These are phyloP conservation scores for Amblyraja radiata DNA, from an alignment of 2,797 vertebrate genomes.

Conservation along the genomic window DNA sequence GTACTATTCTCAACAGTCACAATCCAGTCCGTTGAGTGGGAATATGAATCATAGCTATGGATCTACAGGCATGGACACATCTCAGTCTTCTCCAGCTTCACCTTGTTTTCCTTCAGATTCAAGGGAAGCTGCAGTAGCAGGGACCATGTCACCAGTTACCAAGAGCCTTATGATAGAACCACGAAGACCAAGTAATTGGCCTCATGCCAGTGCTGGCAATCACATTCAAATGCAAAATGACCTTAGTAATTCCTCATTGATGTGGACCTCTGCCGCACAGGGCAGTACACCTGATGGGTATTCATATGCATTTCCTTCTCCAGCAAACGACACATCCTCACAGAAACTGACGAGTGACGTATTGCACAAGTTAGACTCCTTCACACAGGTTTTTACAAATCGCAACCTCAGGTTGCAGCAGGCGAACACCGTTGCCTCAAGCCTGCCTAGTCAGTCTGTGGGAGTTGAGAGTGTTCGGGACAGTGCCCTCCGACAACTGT, in stretches of 20 bases:
- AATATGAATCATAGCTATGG: conserved; percentile 62
- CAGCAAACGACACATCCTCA: conserved; percentile 53
- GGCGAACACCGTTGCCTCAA: conserved; percentile 64
- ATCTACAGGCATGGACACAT: conserved; percentile 55
- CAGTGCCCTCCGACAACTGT: conserved; percentile 63
- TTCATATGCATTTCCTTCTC: conserved; percentile 57
- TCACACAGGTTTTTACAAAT: conserved; percentile 73
- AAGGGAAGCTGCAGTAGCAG: conserved; percentile 55
- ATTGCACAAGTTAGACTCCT: conserved; percentile 73
- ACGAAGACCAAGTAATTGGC: conserved; percentile 58
- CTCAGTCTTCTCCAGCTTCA: conserved; percentile 64
- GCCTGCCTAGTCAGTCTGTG: conserved; percentile 56
- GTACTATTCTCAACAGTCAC: conserved; percentile 61
- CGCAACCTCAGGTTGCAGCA: conserved; percentile 67
- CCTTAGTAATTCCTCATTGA: conserved; percentile 56
- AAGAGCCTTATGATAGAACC: conserved; percentile 61
- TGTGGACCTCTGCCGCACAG: conserved; percentile 57
- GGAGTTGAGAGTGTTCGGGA: conserved; percentile 56
- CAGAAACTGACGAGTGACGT: conserved; percentile 64
- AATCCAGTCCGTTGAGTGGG: conserved; percentile 51
- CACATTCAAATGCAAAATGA: conserved; percentile 54
- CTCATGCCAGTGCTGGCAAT: conserved; percentile 60
- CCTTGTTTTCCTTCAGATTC: conserved; percentile 66
- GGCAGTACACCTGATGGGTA: conserved; percentile 55
- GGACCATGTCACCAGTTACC: conserved; percentile 42